Evolutionary conservation across 1,140 invertebrate genomes (phyloP).

Genomic region (Procambarus virginalis): DNA sequence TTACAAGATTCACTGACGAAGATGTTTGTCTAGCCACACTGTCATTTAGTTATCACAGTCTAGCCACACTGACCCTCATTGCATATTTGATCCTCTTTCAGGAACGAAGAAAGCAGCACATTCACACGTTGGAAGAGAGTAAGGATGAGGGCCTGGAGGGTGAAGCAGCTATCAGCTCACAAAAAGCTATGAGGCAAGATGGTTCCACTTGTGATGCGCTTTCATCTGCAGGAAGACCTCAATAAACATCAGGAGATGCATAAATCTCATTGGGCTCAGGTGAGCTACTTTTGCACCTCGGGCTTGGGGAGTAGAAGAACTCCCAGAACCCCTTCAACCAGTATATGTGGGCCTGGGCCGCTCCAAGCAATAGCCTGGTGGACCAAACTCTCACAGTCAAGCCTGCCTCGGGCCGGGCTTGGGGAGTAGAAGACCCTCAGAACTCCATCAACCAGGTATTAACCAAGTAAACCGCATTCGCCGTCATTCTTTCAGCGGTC

Average conservation of each 20-base stretch:
- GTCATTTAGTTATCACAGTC: not conserved
- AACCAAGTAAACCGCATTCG: too few relatives aligned
- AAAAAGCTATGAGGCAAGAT: conserved; percentile 32
- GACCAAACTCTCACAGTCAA: too few relatives aligned
- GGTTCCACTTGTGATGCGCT: conserved; percentile 48
- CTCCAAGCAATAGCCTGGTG: too few relatives aligned
- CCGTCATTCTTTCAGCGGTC: too few relatives aligned
- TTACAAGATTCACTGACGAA: too few relatives aligned
- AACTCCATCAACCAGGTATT: too few relatives aligned
- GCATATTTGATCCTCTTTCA: not conserved
- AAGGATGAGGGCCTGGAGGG: conserved; percentile 26
- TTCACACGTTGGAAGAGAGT: conserved; percentile 43
- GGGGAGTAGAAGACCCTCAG: too few relatives aligned
- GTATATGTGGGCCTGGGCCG: too few relatives aligned
- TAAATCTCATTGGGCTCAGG: conserved; percentile 46
- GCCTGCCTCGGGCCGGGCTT: too few relatives aligned
- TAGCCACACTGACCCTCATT: not conserved
- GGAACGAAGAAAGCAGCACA: conserved; percentile 49
- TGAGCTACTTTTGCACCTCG: not conserved
- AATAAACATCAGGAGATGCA: conserved; percentile 46
- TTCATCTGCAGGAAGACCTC: conserved; percentile 49
- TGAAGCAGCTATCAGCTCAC: conserved; percentile 11
- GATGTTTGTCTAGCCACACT: too few relatives aligned
- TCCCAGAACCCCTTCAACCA: too few relatives aligned
- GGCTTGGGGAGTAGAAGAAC: too few relatives aligned